phyloP scores from a whole-genome alignment of 2,888 invertebrate genomes.

The Mesochorus sp. region DNA sequence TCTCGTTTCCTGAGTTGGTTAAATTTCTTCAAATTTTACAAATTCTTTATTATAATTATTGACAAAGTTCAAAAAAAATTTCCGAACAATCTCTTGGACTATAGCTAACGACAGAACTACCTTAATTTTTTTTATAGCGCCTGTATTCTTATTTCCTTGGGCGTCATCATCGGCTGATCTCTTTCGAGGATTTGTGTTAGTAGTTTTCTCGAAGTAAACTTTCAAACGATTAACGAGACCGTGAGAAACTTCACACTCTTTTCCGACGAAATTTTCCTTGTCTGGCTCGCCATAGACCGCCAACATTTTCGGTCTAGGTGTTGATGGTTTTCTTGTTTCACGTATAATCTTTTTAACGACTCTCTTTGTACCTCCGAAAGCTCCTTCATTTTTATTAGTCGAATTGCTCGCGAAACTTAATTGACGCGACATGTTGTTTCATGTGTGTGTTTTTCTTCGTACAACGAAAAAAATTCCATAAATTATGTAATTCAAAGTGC shows the following conservation, averaged over 20 bases:
- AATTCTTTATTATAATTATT: no score
- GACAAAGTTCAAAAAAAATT: no score
- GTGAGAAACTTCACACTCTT: neutral
- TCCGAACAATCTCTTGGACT: no score
- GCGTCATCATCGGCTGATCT: neutral
- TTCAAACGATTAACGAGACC: constrained; percentile 22
- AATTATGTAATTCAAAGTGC: no score
- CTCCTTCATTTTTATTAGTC: no score
- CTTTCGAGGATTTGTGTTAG: neutral
- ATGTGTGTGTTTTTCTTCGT: neutral
- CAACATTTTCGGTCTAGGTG: neutral
- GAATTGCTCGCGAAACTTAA: constrained; percentile 22
- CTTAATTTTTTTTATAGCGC: constrained; percentile 43
- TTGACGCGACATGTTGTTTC: no score
- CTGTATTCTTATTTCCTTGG: neutral
- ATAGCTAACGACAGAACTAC: no score
- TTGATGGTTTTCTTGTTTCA: neutral
- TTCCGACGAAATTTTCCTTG: constrained; percentile 44
- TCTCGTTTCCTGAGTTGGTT: no score
- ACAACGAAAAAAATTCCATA: constrained; percentile 20
- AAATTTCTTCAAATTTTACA: no score
- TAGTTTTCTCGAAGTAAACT: constrained; percentile 31
- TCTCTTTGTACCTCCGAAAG: no score
- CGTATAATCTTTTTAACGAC: constrained; percentile 3
- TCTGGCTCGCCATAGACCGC: no score